These are phyloP conservation scores for Spodoptera picta DNA, from an alignment of 2,888 invertebrate genomes.

Conservation along the genomic window DNA sequence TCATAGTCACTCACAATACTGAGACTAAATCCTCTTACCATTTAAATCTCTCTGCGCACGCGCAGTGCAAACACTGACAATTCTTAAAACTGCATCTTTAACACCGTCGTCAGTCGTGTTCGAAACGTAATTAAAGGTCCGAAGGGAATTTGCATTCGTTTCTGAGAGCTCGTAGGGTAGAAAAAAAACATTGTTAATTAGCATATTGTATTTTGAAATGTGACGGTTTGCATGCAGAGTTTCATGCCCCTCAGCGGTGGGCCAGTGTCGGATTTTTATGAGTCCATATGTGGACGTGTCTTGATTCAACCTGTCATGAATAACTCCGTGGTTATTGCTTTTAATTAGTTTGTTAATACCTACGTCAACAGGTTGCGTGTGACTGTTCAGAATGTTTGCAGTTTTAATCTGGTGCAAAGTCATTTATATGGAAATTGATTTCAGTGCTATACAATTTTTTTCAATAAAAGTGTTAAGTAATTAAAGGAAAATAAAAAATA, in stretches of 20 bases:
- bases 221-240: slow-evolving; percentile 84
- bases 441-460: too few species aligned
- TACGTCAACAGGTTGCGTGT: slow-evolving; percentile 8
- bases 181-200: slow-evolving; percentile 84
- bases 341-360: slow-evolving; percentile 46
- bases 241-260: slow-evolving; percentile 85
- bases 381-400: background rate
- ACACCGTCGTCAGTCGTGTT: slow-evolving; percentile 85
- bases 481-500: too few species aligned
- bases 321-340: slow-evolving; percentile 41
- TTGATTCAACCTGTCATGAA: slow-evolving; percentile 41
- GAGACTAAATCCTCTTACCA: slow-evolving; percentile 79
- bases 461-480: too few species aligned
- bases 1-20: slow-evolving; percentile 75
- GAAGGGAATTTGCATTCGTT: slow-evolving; percentile 85
- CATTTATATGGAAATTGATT: background rate
- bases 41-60: slow-evolving; percentile 74
- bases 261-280: slow-evolving; percentile 75
- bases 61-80: slow-evolving; percentile 72
- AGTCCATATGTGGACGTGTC: slow-evolving; percentile 73
- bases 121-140: slow-evolving; percentile 84
- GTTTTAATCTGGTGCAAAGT: slow-evolving; percentile 2
- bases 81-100: slow-evolving; percentile 86
- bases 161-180: slow-evolving; percentile 84
- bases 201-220: slow-evolving; percentile 88